These are phyloP conservation scores for Corythoichthys intestinalis DNA, from an alignment of 2,113 vertebrate species.

Conservation along the genomic window DNA sequence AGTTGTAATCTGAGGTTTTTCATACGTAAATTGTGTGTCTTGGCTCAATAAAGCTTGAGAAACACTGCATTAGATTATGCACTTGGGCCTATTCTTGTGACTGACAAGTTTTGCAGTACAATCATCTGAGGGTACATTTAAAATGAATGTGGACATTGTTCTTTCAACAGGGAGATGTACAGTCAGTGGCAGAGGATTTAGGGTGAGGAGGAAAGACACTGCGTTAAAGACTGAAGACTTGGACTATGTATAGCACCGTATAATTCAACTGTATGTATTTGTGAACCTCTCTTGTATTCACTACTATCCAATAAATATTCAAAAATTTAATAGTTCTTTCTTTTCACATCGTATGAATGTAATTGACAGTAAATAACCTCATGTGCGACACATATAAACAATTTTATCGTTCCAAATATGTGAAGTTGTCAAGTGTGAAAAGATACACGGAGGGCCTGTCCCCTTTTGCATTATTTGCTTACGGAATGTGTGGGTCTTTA, in stretches of 20 bases:
- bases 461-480: constrained; percentile 34
- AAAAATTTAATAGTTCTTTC: background rate
- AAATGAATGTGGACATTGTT: background rate
- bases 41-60: no score
- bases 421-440: background rate
- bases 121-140: background rate
- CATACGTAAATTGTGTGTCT: no score
- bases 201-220: constrained; percentile 7
- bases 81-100: no score
- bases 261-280: background rate
- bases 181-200: constrained; percentile 35
- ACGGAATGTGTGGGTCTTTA: background rate
- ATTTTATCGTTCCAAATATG: background rate
- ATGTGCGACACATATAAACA: background rate
- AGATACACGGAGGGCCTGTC: background rate
- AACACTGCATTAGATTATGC: no score
- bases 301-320: background rate
- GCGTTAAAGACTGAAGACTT: constrained; percentile 2
- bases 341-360: background rate
- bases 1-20: no score
- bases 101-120: background rate
- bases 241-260: background rate
- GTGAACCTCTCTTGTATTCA: background rate
- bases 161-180: constrained; percentile 32
- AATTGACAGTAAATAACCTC: background rate